Conservation (phyloP, 2,888 invertebrate species). For the Thumatha senex region DNA sequence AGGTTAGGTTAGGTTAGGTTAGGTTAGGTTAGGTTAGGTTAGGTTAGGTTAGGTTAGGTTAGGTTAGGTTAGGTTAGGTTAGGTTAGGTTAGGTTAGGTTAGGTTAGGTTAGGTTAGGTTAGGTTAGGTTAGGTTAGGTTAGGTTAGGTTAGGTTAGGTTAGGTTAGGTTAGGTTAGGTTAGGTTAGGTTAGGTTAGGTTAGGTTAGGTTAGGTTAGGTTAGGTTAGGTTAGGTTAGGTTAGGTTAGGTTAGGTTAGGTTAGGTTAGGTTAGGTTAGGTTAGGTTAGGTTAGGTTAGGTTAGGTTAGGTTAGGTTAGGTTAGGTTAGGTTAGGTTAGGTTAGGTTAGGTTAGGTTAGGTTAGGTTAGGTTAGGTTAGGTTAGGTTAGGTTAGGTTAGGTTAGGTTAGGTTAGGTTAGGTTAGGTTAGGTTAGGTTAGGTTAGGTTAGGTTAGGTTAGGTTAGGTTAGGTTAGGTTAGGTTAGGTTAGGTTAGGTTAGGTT, state of each 20-base stretch:
- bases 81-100: conserved; percentile 17
- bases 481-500: conserved; percentile 1
- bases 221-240: conserved; percentile 16
- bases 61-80: conserved; percentile 16
- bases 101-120: conserved; percentile 11
- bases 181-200: conserved; percentile 27
- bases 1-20: conserved; percentile 16
- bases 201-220: conserved; percentile 35
- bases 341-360: conserved; percentile 34
- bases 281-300: conserved; percentile 18
- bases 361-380: conserved; percentile 11
- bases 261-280: conserved; percentile 14
- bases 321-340: conserved; percentile 32
- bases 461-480: conserved; percentile 12
- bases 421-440: conserved; percentile 13
- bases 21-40: conserved; percentile 17
- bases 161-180: conserved; percentile 22
- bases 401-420: conserved; percentile 12
- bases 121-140: conserved; percentile 10
- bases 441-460: conserved; percentile 13
- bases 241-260: conserved; percentile 16
- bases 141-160: conserved; percentile 12
- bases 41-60: conserved; percentile 15
- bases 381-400: conserved; percentile 15
- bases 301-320: conserved; percentile 14